Conservation (phyloP, 2,113 vertebrate species). For the Tragelaphus buxtoni region DNA sequence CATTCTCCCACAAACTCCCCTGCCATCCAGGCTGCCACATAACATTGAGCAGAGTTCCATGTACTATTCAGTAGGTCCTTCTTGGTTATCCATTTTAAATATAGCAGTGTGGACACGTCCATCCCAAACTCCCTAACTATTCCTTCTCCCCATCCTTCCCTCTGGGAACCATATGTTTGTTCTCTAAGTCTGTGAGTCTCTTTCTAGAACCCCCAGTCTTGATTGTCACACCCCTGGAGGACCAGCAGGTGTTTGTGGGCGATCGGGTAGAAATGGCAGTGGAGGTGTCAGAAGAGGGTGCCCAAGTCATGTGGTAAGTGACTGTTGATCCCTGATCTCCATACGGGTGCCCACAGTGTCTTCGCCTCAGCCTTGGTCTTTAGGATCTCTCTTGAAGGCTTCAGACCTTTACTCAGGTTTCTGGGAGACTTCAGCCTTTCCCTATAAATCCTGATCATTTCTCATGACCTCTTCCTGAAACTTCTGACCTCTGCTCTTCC, state of each 20-base stretch:
- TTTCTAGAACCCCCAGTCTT: conserved; percentile 83
- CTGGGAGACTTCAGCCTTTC: not conserved
- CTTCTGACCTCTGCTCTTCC: not conserved
- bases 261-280: conserved; percentile 90
- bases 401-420: not conserved
- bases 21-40: not conserved
- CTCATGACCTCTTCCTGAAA: not conserved
- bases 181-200: not conserved
- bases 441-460: not conserved
- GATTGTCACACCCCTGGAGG: conserved; percentile 88
- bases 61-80: not conserved
- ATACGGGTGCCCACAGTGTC: not conserved
- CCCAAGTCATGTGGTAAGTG: conserved; percentile 89
- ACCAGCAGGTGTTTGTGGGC: conserved; percentile 88
- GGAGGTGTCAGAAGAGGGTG: conserved; percentile 93
- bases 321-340: not conserved
- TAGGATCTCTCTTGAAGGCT: not conserved
- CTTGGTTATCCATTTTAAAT: not conserved
- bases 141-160: not conserved
- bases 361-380: not conserved
- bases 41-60: not conserved
- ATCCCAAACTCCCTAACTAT: not conserved
- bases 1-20: not conserved
- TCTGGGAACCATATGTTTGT: not conserved
- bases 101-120: not conserved